These are phyloP conservation scores for Burhinus bistriatus DNA, from an alignment of 2,113 vertebrate species.

Conservation along the genomic window DNA sequence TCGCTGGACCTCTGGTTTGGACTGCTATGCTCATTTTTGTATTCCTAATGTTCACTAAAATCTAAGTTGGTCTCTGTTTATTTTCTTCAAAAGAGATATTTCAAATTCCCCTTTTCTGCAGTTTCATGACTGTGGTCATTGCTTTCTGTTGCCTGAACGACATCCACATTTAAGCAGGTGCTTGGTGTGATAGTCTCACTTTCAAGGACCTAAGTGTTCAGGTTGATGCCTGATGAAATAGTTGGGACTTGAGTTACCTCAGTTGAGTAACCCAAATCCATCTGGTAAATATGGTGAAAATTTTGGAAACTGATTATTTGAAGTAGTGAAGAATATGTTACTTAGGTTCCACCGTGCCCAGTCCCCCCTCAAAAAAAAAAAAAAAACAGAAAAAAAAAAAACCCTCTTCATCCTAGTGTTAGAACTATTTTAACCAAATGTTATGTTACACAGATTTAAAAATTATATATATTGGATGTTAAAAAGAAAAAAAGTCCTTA, in stretches of 20 bases:
- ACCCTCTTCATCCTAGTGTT: not conserved
- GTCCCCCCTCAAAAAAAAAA: too few species aligned
- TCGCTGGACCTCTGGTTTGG: not conserved
- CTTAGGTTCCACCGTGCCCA: accelerated
- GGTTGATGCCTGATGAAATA: not conserved
- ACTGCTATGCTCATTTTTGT: not conserved
- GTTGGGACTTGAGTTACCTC: not conserved
- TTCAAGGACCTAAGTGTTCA: not conserved
- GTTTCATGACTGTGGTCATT: not conserved
- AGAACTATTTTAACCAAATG: not conserved
- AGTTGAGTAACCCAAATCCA: not conserved
- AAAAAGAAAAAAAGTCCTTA: not conserved
- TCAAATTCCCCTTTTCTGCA: not conserved
- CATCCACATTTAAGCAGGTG: not conserved
- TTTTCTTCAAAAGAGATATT: not conserved
- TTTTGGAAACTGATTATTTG: not conserved
- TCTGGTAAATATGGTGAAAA: not conserved
- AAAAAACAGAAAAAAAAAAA: not conserved
- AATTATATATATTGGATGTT: not conserved
- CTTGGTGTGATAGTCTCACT: not conserved
- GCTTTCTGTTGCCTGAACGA: not conserved
- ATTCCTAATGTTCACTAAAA: not conserved
- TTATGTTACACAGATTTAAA: not conserved
- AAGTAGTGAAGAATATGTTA: not conserved
- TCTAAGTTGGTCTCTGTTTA: not conserved